Percentiles rank a stretch among this genome's conserved stretches.
These are phyloP conservation scores for Scolopax mira DNA, from an alignment of 2,113 vertebrate genomes.

Conservation along the genomic window DNA sequence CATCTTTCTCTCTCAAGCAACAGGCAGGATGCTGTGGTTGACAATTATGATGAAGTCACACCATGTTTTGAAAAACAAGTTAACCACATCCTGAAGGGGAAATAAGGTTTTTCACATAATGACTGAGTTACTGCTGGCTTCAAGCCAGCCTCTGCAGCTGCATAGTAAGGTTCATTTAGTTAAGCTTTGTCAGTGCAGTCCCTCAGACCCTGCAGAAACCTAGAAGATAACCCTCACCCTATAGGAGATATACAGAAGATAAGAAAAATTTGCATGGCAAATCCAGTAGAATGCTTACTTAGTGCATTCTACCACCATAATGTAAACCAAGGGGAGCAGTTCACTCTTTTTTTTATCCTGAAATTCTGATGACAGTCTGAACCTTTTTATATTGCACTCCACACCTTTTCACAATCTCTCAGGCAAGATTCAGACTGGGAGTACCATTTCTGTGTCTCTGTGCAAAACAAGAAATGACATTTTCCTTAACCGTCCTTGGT, in stretches of 20 bases:
- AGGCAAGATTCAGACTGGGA: neutral
- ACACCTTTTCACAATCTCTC: neutral
- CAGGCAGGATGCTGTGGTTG: conserved; percentile 34
- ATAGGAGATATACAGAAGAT: neutral
- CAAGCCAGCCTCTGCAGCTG: neutral
- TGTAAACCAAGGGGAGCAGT: neutral
- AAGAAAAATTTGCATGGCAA: neutral
- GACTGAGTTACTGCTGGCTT: neutral
- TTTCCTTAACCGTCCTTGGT: neutral
- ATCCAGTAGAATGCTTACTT: neutral
- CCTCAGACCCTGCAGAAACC: neutral
- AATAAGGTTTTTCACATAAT: neutral
- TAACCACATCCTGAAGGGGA: conserved; percentile 19
- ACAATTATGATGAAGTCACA: neutral
- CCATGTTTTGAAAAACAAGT: neutral
- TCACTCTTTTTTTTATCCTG: neutral
- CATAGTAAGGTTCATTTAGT: neutral
- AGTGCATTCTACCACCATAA: neutral
- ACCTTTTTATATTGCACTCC: neutral
- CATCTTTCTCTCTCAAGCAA: neutral
- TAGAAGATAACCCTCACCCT: neutral
- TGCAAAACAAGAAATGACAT: neutral
- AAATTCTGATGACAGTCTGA: neutral
- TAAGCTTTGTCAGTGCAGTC: neutral
- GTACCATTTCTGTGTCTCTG: neutral